These are phyloP conservation scores for Cynoglossus semilaevis DNA, from an alignment of 2,113 vertebrate genomes.

Conservation along the genomic window DNA sequence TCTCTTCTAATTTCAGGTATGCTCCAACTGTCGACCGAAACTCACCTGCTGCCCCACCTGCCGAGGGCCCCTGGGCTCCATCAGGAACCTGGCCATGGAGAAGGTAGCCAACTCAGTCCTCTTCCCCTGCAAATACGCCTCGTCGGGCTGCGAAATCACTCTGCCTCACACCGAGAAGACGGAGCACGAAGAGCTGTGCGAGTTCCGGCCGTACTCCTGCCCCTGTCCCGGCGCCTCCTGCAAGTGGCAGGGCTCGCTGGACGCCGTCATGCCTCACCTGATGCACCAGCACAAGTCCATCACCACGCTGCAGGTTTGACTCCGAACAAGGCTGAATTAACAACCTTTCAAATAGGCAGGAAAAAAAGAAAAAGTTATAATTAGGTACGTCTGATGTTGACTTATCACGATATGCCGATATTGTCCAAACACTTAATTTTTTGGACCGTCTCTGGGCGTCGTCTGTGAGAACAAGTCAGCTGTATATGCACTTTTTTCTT, in stretches of 20 bases:
- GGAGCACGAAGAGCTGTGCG: slow-evolving; percentile 98
- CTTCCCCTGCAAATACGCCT: slow-evolving; percentile 97
- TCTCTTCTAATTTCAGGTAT: slow-evolving; percentile 69
- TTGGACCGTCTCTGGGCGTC: too few relatives aligned
- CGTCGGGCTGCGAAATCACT: slow-evolving; percentile 96
- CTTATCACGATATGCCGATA: too few relatives aligned
- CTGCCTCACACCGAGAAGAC: slow-evolving; percentile 98
- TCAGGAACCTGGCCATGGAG: slow-evolving; percentile 99
- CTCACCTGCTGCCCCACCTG: slow-evolving; percentile 98
- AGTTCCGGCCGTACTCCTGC: slow-evolving; percentile 97
- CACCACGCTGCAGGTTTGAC: slow-evolving; percentile 86
- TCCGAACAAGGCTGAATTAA: too few relatives aligned
- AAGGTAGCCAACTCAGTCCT: slow-evolving; percentile 99
- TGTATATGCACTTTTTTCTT: too few relatives aligned
- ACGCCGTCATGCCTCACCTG: slow-evolving; percentile 98
- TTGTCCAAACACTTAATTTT: too few relatives aligned
- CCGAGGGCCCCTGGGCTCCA: slow-evolving; percentile 94
- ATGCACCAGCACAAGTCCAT: slow-evolving; percentile 99
- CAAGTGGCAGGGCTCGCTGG: slow-evolving; percentile 98
- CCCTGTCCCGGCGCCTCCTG: slow-evolving; percentile 96
- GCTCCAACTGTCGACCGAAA: slow-evolving; percentile 98
- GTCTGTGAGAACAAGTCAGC: too few relatives aligned
- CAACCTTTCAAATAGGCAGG: too few relatives aligned
- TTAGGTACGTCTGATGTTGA: too few relatives aligned
- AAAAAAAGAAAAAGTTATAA: too few relatives aligned